These are phyloP conservation scores for Corvus moneduloides DNA, from an alignment of 2,113 vertebrate species.

Conservation along the genomic window DNA sequence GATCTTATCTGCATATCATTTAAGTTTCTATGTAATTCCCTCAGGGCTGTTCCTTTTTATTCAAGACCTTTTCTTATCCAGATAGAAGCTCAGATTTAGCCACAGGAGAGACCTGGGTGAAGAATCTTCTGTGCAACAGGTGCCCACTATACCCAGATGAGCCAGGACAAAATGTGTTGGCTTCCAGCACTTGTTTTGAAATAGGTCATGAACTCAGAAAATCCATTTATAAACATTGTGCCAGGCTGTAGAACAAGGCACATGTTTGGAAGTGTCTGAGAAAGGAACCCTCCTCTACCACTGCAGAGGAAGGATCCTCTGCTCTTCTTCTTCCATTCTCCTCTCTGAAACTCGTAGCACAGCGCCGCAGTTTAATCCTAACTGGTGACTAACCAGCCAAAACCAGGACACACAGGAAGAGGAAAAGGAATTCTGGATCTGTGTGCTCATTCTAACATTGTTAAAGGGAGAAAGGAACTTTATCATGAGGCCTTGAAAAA, in stretches of 20 bases:
- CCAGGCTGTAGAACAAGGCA: neutral
- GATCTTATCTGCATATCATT: neutral
- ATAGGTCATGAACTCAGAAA: slow-evolving; percentile 3
- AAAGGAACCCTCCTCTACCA: neutral
- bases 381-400: neutral
- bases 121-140: neutral
- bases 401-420: neutral
- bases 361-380: fast-evolving
- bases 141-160: neutral
- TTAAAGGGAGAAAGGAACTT: neutral
- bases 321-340: neutral
- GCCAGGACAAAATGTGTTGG: neutral
- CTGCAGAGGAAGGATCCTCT: neutral
- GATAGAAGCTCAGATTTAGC: neutral
- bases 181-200: neutral
- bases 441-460: neutral
- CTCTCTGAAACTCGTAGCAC: neutral
- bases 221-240: neutral
- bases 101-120: neutral
- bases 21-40: neutral
- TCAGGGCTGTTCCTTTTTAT: neutral
- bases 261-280: neutral
- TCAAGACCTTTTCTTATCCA: neutral
- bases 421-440: neutral
- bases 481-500: neutral